phyloP scores from a whole-genome alignment of 2,113 vertebrate species.

The Odocoileus hemionus region DNA sequence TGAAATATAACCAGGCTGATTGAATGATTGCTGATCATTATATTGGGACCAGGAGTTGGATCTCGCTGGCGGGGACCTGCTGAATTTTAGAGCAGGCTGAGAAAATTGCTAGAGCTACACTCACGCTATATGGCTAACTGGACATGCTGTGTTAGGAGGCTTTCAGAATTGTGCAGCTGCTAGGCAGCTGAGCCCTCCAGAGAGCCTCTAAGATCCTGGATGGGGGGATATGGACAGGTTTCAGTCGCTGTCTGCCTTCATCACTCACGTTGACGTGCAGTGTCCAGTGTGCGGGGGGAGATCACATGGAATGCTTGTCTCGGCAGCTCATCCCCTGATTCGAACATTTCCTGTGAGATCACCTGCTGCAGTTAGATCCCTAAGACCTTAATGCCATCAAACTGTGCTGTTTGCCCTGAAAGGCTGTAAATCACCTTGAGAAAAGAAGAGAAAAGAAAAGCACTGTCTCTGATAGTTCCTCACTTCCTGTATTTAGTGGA shows the following conservation, averaged over 20 bases:
- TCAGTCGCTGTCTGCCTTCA: neutral
- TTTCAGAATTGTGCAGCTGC: neutral
- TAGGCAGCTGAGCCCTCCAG: neutral
- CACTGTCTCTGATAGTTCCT: neutral
- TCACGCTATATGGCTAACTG: rapidly evolving
- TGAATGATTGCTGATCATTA: no score
- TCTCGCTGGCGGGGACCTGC: neutral
- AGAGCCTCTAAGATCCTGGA: neutral
- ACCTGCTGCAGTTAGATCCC: neutral
- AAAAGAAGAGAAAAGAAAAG: neutral
- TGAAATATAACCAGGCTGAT: neutral
- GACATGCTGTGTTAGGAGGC: neutral
- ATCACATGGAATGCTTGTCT: neutral
- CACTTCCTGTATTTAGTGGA: neutral
- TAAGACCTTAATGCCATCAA: neutral
- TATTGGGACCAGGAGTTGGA: neutral
- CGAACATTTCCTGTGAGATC: neutral
- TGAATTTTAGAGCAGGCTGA: neutral
- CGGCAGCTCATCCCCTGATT: neutral
- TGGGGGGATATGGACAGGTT: rapidly evolving
- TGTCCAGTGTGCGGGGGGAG: neutral
- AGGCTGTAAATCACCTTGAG: neutral
- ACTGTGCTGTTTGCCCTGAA: neutral
- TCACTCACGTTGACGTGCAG: neutral
- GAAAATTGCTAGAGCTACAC: neutral